Evolutionary conservation across 2,888 invertebrate genomes (phyloP).

Genomic region (Nymphalis urticae): DNA sequence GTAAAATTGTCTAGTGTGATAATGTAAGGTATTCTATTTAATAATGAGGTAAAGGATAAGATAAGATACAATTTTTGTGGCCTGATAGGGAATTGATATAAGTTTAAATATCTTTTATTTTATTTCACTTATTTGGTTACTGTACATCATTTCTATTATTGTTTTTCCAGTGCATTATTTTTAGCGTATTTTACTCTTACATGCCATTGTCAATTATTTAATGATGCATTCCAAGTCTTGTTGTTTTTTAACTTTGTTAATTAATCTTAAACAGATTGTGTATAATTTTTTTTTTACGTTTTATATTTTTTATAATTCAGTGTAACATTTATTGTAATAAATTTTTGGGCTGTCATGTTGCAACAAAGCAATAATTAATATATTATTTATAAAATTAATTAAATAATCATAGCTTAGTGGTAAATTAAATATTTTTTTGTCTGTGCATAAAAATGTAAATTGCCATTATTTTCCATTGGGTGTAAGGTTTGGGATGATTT

Average conservation of each 20-base stretch:
- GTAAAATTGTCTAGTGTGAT: constrained; percentile 14
- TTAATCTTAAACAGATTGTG: no score
- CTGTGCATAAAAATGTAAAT: neutral
- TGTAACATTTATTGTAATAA: neutral
- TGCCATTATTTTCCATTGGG: no score
- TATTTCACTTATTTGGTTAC: neutral
- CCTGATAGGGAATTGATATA: constrained; percentile 18
- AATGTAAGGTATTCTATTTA: constrained; percentile 14
- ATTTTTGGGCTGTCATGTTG: constrained; percentile 13
- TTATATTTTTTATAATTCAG: neutral
- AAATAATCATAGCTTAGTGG: neutral
- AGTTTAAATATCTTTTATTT: neutral
- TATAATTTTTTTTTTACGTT: neutral
- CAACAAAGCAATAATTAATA: constrained; percentile 17
- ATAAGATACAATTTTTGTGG: constrained; percentile 26
- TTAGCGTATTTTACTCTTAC: neutral
- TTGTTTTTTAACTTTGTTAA: neutral
- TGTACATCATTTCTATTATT: neutral
- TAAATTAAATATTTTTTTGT: neutral
- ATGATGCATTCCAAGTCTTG: neutral
- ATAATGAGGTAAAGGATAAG: constrained; percentile 7
- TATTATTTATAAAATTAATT: neutral
- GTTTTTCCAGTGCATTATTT: neutral
- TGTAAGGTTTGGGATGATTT: no score
- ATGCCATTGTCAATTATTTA: neutral